Conservation (phyloP, 2,797 vertebrate genomes). For the Malurus splendens region DNA sequence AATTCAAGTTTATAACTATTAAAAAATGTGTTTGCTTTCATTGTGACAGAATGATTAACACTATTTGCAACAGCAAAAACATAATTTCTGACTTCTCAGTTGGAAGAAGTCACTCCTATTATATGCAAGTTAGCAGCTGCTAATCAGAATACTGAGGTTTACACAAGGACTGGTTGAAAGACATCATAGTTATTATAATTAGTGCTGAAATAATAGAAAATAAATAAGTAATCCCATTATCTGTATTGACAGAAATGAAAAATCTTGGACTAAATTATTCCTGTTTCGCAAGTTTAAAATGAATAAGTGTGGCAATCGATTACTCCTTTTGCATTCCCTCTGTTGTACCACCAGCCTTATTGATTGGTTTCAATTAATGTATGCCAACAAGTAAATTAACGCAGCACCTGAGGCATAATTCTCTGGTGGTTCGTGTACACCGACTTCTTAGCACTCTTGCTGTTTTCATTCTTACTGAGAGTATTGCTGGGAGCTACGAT, state of each 20-base stretch:
- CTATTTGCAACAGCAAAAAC: background rate
- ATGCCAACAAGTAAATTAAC: conserved; percentile 76
- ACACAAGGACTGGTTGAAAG: background rate
- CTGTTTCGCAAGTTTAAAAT: conserved; percentile 38
- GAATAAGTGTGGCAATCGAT: conserved; percentile 9
- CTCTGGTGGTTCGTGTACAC: conserved; percentile 49
- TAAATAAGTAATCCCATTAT: conserved; percentile 34
- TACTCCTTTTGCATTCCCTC: conserved; percentile 36
- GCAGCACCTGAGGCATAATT: conserved; percentile 70
- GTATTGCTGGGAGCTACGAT: conserved; percentile 71
- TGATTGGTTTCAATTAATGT: conserved; percentile 75
- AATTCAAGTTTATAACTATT: background rate
- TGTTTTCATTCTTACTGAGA: conserved; percentile 62
- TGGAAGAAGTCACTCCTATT: background rate
- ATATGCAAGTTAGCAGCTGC: background rate
- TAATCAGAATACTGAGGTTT: background rate
- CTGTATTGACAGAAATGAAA: conserved; percentile 45
- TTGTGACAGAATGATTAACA: background rate
- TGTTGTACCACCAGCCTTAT: conserved; percentile 63
- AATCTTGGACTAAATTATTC: conserved; percentile 41
- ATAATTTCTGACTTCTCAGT: background rate
- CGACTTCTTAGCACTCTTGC: conserved; percentile 43
- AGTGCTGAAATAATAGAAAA: background rate
- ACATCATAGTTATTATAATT: conserved; percentile 14
- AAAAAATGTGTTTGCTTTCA: background rate